phyloP scores from a whole-genome alignment of 2,888 invertebrate genomes.

The Trilocha varians region DNA sequence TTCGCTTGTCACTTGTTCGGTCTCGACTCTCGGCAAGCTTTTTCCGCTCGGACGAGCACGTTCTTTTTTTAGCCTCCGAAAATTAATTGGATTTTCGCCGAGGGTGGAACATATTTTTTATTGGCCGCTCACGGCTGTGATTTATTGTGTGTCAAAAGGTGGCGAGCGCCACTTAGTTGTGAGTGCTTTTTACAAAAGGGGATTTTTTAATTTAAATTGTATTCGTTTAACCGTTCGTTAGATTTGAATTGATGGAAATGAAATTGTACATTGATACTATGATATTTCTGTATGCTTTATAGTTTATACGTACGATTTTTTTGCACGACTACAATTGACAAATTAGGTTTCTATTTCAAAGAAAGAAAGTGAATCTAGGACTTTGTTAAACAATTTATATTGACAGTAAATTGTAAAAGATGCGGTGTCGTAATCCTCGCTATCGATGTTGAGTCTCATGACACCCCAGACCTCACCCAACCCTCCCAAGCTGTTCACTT shows the following conservation, averaged over 20 bases:
- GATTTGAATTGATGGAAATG: constrained; percentile 7
- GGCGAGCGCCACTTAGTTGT: constrained; percentile 68
- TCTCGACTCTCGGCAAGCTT: constrained; percentile 37
- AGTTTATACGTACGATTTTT: too few species aligned
- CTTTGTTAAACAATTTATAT: too few species aligned
- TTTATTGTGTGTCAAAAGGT: constrained; percentile 73
- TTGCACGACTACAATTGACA: too few species aligned
- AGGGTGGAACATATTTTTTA: constrained; percentile 73
- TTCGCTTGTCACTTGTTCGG: constrained; percentile 25
- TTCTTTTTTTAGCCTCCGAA: constrained; percentile 68
- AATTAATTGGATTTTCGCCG: constrained; percentile 73
- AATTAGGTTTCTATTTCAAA: too few species aligned
- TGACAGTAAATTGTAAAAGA: too few species aligned
- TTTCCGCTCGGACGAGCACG: constrained; percentile 60
- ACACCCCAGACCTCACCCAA: constrained; percentile 18
- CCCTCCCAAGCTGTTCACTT: constrained; percentile 30
- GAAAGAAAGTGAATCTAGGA: too few species aligned
- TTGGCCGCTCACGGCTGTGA: constrained; percentile 69
- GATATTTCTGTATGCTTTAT: background rate
- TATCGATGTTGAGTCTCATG: constrained; percentile 41
- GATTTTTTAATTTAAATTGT: constrained; percentile 48
- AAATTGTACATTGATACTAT: background rate
- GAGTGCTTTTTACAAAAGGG: constrained; percentile 56
- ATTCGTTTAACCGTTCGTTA: constrained; percentile 25
- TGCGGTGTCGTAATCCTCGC: constrained; percentile 48